Evolutionary conservation across 2,888 invertebrate species (phyloP), one percentile per base, ranked within the genome.

Genomic region (Cerceris rybyensis): DNA sequence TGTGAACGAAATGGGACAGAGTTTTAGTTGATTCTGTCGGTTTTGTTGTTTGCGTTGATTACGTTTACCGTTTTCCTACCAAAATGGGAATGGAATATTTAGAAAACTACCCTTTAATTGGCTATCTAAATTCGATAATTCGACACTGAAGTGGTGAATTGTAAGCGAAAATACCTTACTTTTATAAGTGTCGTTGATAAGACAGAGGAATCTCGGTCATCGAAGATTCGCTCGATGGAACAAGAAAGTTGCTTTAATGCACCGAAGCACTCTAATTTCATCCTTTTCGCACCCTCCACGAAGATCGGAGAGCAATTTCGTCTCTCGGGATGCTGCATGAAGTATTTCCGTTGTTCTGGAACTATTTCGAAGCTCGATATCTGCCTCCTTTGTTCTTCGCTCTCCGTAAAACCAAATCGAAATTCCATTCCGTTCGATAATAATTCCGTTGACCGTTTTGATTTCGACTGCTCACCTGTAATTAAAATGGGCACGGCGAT

Each of bases 341-440:
- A 87, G 84, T 86, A 88, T 89, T 87, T 78, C 85, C 63, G 83
- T 85, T 84, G 74, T 88, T 87, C 85, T 70, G 76, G 81, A 89
- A 89, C 88, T 89, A 88, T 88, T 86, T 81, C 76, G 71, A 46
- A 65, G 71, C 52, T 69, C 69, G 65, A 78, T 78, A 78, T 79
- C 78, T 79, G 78, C 60, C 16, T 13, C 16, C 6, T 7, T 7
- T 8, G 5, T 2, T 13, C 7, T 1, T 14, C 17, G 50, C 9
- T 8, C 7, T 7, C 28, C 17, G 39, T 46, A 41, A 59, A 77
- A 77, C 59, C 76, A 50, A 9, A 49, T 14, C 13, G 49, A 70
- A 46, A 70, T 77, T 77, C 64, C 67, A 46, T n/a, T 43, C 17
- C 50, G 17, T 14, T 70, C 43, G 78, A 58, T 67, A 59, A 71